phyloP scores from a whole-genome alignment of 2,888 invertebrate genomes.

The Chironomus riparius region DNA sequence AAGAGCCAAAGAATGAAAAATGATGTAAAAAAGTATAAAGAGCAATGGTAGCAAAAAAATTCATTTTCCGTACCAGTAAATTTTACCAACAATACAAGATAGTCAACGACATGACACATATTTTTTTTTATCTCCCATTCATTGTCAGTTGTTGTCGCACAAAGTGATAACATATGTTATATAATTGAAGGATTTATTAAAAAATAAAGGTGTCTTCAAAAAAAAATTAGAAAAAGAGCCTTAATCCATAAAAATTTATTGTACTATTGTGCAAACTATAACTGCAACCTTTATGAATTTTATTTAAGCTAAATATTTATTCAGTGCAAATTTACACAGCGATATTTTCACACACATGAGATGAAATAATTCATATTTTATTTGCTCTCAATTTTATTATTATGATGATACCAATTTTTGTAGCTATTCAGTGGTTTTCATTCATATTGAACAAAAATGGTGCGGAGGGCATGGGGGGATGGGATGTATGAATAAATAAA shows the following conservation, averaged over 20 bases:
- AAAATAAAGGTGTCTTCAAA: no score
- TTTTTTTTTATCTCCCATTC: no score
- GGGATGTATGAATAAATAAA: constrained; percentile 18
- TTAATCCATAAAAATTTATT: no score
- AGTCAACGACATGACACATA: no score
- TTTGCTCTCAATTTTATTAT: constrained; percentile 3
- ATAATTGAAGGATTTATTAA: no score
- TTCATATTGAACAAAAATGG: constrained; percentile 4
- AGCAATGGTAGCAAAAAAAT: not conserved
- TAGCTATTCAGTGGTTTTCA: not conserved
- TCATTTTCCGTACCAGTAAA: not conserved
- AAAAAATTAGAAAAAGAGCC: no score
- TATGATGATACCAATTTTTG: constrained; percentile 1
- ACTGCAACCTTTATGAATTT: not conserved
- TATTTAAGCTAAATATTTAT: not conserved
- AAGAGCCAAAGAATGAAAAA: not conserved
- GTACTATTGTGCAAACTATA: no score
- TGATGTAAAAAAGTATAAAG: not conserved
- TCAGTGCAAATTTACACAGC: not conserved
- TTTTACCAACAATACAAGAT: not conserved
- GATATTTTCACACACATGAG: not conserved
- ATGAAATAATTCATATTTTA: not conserved
- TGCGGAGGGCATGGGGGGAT: no score
- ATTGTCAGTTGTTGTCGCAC: no score
- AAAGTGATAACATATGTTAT: no score